Base-by-base conservation (phyloP, 2,888 invertebrate genomes). In the Oscheius sp. region DNA sequence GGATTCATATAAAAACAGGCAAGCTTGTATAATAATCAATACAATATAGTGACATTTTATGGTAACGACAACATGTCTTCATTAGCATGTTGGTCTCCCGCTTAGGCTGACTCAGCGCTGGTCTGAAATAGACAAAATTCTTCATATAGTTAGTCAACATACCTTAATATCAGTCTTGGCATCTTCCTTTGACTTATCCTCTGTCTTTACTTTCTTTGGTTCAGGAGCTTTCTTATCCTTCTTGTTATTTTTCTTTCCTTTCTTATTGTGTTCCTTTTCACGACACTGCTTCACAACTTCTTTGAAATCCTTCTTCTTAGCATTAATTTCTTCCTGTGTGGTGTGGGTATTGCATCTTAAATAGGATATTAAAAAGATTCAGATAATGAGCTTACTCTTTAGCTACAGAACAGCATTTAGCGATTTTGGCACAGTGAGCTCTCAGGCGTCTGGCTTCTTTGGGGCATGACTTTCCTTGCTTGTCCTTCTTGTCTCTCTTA, bases 391-490 rank as follows among this genome's bases (percentile, higher is more conserved):
- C 80, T 59, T 72, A 80, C 80, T 75, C 75, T 73, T 73, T 76
- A 49, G 75, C 80, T 16, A 75, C 76, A 41, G 76, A 74, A 45
- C 80, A 80, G 58, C 80, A 80, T 69, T 80, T 80, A 49, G 80
- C 77, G 43, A 80, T 69, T 70, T 77, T 76, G 43, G 77, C 72
- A 52, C 80, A 80, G 56, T 80, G 80, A 75, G 72, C 74, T 69
- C 76, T 73, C 45, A 78, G 72, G 73, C 72, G 72, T 41, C 77
- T 74, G 72, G 77, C 80, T 46, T 80, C 80, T 64, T 77, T 77
- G 69, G 76, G 75, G 58, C 80, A 80, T 27, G 71, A n/a, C 25
- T 35, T 53, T 59, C 53, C 59, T 12, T 12, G 45, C 53, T 70
- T 70, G 23, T 70, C 70, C 70, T 71, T 71, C 63, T 71, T 71